A percentile compares a stretch with the other conserved stretches of the same genome.
Evolutionary conservation across 2,888 invertebrate species (phyloP).

Genomic region (Drosophila borborema): DNA sequence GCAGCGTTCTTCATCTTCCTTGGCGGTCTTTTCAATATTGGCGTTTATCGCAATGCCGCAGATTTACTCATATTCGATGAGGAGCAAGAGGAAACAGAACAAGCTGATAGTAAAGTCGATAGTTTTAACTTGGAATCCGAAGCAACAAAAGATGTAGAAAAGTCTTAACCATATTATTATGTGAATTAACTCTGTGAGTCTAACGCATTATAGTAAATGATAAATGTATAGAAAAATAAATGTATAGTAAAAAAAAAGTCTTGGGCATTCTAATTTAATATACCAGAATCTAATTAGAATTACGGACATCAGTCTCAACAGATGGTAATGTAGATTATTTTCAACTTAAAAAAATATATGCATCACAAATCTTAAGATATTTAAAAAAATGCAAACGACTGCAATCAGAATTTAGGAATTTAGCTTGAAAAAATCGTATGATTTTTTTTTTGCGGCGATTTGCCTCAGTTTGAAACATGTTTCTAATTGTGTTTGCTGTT

Average conservation of each 20-base stretch:
- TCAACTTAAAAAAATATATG: too few species aligned
- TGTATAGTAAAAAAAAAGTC: not conserved
- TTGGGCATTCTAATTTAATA: too few species aligned
- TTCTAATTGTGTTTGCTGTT: not conserved
- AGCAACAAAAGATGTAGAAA: not conserved
- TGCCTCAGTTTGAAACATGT: not conserved
- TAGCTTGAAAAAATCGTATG: not conserved
- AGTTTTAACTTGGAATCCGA: not conserved
- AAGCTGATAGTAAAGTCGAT: slow-evolving; percentile 4
- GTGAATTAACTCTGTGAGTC: slow-evolving; percentile 14
- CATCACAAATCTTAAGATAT: too few species aligned
- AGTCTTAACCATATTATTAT: not conserved
- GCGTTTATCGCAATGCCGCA: slow-evolving; percentile 89
- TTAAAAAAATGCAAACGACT: not conserved
- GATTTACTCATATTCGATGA: slow-evolving; percentile 89
- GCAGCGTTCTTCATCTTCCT: slow-evolving; percentile 88
- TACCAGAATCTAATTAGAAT: too few species aligned
- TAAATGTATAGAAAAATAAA: not conserved
- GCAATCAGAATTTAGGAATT: not conserved
- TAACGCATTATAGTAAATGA: not conserved
- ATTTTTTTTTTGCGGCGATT: not conserved
- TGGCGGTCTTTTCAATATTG: slow-evolving; percentile 88
- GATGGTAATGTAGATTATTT: too few species aligned
- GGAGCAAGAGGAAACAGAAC: slow-evolving; percentile 74
- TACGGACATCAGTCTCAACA: too few species aligned